Base-by-base conservation (phyloP, 2,888 invertebrate genomes). In the Deilephila porcellus region DNA sequence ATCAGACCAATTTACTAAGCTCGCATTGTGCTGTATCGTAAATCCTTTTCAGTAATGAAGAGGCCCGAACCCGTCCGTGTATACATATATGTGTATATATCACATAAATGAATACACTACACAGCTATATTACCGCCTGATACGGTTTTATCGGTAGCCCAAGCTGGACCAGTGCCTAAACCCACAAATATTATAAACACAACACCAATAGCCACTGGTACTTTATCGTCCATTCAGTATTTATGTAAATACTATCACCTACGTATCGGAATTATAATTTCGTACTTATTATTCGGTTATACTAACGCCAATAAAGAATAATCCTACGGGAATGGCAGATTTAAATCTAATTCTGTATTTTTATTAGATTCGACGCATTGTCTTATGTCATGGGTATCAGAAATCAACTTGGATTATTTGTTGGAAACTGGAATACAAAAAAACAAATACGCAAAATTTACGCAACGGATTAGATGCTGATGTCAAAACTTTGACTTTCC, bases 1-100 rank as follows among this genome's bases (percentile, higher is more conserved):
- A 56, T 56, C 56, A 56, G 56, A 56, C 56, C 56, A 56, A 56
- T 56, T 56, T 56, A 56, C 56, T 56, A 56, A 56, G 56, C 56
- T 56, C 56, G 56, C 56, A 56, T 56, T 56, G 56, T 56, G 4
- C 56, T 56, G n/a, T 56, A 56, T 56, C 56, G 56, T 56, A 56
- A 56, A 56, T 56, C 56, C 56, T 56, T n/a, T 56, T 56, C n/a
- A 56, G 56, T 56, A 56, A 56, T 56, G 56, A 56, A 56, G 56
- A 56, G 56, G n/a, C n/a, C n/a, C 56, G 56, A 56, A 56, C 56
- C 56, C n/a, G 5, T n/a, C 56, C 56, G n/a, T 19, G 14, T 56
- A n/a, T 19, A 56, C 56, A n/a, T 56, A n/a, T 56, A 56, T 19
- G 1, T 25, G 32, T 32, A 32, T 32, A 32, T 5, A 32, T 32